phyloP scores from a whole-genome alignment of 2,113 vertebrate genomes.

The Smithornis capensis region DNA sequence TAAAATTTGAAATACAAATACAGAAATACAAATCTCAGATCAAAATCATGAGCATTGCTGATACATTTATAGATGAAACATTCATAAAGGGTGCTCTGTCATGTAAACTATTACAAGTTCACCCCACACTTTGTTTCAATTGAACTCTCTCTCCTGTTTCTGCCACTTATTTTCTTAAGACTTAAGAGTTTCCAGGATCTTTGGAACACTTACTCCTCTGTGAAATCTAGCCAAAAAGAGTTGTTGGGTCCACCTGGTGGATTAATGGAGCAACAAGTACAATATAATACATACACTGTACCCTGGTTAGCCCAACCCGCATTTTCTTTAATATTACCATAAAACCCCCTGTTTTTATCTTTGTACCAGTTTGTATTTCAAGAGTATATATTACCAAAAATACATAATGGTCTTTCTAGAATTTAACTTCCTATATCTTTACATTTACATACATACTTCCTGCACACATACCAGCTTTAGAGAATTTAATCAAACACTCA shows the following conservation, averaged over 20 bases:
- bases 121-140: background rate
- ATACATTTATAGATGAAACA: background rate
- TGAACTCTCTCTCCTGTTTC: background rate
- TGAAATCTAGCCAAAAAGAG: background rate
- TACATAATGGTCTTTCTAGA: background rate
- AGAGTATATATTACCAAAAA: background rate
- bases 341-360: background rate
- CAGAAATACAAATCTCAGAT: background rate
- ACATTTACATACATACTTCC: background rate
- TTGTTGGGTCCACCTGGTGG: background rate
- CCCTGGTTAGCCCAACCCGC: background rate
- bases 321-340: background rate
- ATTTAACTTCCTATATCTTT: background rate
- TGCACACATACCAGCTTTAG: conserved; percentile 76
- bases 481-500: conserved; percentile 82
- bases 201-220: background rate
- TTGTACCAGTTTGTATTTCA: background rate
- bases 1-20: too few relatives aligned
- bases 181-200: background rate
- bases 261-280: background rate
- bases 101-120: background rate
- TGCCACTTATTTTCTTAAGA: background rate
- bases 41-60: background rate
- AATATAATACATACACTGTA: background rate
- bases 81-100: background rate